Evolutionary conservation across 2,113 vertebrate species (phyloP).

Genomic region (pig (Sus scrofa)): T2T-Sscrofa CM000820.6:71719501-71720000

Average conservation of each 20-base stretch:
- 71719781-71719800: neutral
- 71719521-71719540: neutral
- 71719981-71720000: neutral
- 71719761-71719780: neutral
- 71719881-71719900: neutral
- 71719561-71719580: neutral
- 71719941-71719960: neutral
- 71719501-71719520: neutral
- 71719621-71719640: neutral
- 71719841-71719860: neutral
- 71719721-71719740: neutral
- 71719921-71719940: conserved; percentile 31
- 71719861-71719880: neutral
- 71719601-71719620: neutral
- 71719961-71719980: conserved; percentile 28
- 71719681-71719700: neutral
- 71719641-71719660: neutral
- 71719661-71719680: neutral
- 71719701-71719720: neutral
- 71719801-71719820: neutral
- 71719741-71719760: neutral
- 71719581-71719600: neutral
- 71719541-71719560: neutral
- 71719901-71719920: conserved; percentile 31
- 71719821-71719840: neutral